Evolutionary conservation across 53 echinoderm and acorn worm species (phyloP).

Genomic region (Mesocentrotus franciscanus): DNA sequence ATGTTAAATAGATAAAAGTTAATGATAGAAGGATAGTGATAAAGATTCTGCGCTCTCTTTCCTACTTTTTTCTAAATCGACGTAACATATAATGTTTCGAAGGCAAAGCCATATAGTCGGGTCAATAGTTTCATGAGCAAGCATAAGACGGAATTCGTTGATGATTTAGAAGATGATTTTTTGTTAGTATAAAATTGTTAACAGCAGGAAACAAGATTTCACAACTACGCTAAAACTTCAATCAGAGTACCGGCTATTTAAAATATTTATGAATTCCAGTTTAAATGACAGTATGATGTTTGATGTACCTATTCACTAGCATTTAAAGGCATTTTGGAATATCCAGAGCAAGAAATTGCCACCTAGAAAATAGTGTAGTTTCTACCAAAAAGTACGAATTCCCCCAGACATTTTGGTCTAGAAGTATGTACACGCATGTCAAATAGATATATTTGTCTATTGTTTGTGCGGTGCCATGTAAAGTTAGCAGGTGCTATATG

Average conservation of each 20-base stretch:
- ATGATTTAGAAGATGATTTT: neutral
- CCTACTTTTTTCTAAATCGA: slow-evolving; percentile 6
- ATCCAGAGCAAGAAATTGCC: no score
- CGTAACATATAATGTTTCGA: slow-evolving; percentile 2
- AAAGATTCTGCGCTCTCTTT: neutral
- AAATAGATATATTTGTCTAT: neutral
- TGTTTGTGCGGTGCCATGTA: neutral
- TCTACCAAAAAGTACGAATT: neutral
- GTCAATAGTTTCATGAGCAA: neutral
- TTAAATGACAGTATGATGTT: neutral
- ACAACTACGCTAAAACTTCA: no score
- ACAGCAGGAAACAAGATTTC: no score
- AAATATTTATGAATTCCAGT: neutral
- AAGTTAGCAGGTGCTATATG: neutral
- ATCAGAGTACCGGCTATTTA: no score
- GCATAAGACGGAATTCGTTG: neutral
- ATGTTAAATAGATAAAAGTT: neutral
- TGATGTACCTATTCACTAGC: neutral
- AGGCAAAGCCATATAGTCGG: slow-evolving; percentile 43
- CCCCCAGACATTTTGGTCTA: neutral
- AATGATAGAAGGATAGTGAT: neutral
- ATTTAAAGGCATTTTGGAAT: no score
- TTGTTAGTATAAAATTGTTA: no score
- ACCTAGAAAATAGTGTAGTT: neutral
- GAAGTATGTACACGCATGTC: neutral